Evolutionary conservation across 1,140 invertebrate genomes (phyloP).

Genomic region (Drosophila repletoides): DNA sequence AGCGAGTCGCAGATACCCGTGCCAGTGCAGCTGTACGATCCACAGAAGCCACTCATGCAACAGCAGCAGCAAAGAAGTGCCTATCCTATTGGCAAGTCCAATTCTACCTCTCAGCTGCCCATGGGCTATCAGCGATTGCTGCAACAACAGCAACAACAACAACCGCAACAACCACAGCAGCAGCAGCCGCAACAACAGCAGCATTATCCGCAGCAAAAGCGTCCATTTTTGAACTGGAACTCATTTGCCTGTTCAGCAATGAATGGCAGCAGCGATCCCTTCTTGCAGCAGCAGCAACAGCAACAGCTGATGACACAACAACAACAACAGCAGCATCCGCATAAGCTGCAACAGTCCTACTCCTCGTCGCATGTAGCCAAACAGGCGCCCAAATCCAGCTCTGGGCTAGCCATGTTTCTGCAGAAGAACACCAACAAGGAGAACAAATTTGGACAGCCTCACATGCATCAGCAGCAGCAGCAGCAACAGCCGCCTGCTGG

Average conservation of each 20-base stretch:
- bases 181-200: slow-evolving; percentile 34
- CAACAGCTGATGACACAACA: slow-evolving; percentile 17
- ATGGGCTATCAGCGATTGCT: slow-evolving; percentile 61
- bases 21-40: slow-evolving; percentile 69
- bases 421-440: slow-evolving; percentile 74
- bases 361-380: slow-evolving; percentile 67
- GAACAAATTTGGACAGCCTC: slow-evolving; percentile 66
- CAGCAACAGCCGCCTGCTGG: slow-evolving; percentile 19
- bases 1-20: slow-evolving; percentile 65
- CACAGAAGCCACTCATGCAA: slow-evolving; percentile 61
- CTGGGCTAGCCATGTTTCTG: slow-evolving; percentile 53
- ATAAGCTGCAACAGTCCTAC: slow-evolving; percentile 70
- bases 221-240: slow-evolving; percentile 73
- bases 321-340: slow-evolving; percentile 38
- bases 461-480: slow-evolving; percentile 41
- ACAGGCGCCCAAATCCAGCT: slow-evolving; percentile 43
- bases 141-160: slow-evolving; percentile 55
- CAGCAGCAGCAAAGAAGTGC: slow-evolving; percentile 58
- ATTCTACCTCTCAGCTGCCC: slow-evolving; percentile 74
- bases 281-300: slow-evolving; percentile 66
- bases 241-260: slow-evolving; percentile 72
- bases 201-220: slow-evolving; percentile 73
- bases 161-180: slow-evolving; percentile 27
- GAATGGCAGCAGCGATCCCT: slow-evolving; percentile 68
- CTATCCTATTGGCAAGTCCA: slow-evolving; percentile 75